phyloP scores from a whole-genome alignment of 2,113 vertebrate species.

The Neotoma lepida region DNA sequence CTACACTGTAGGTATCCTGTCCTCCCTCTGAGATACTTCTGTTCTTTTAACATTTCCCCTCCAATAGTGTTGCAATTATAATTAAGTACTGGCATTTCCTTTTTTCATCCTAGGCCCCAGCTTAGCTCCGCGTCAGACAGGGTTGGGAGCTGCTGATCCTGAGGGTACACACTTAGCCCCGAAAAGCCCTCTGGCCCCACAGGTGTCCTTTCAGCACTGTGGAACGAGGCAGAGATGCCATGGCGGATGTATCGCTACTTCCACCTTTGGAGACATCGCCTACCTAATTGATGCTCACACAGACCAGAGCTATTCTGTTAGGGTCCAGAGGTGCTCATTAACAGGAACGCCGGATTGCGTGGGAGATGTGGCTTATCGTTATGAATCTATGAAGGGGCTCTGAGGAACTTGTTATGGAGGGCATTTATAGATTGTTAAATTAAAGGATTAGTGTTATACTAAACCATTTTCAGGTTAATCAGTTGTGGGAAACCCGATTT shows the following conservation, averaged over 20 bases:
- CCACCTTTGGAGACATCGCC: constrained; percentile 76
- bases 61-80: neutral
- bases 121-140: neutral
- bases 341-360: constrained; percentile 58
- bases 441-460: constrained; percentile 80
- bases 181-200: constrained; percentile 45
- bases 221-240: constrained; percentile 34
- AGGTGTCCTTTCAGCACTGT: constrained; percentile 60
- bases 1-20: neutral
- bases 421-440: constrained; percentile 78
- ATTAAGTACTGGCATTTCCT: neutral
- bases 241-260: constrained; percentile 61
- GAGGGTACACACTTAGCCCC: constrained; percentile 52
- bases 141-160: constrained; percentile 68
- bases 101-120: neutral
- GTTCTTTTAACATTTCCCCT: neutral
- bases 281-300: constrained; percentile 79
- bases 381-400: constrained; percentile 76
- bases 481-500: constrained; percentile 76
- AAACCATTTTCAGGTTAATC: constrained; percentile 79
- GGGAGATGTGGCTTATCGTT: constrained; percentile 68
- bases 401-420: constrained; percentile 80
- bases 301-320: constrained; percentile 70
- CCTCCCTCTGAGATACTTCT: neutral
- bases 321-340: constrained; percentile 83